These are phyloP conservation scores for Anadara kagoshimensis DNA, from an alignment of 1,140 invertebrate genomes.

Conservation along the genomic window DNA sequence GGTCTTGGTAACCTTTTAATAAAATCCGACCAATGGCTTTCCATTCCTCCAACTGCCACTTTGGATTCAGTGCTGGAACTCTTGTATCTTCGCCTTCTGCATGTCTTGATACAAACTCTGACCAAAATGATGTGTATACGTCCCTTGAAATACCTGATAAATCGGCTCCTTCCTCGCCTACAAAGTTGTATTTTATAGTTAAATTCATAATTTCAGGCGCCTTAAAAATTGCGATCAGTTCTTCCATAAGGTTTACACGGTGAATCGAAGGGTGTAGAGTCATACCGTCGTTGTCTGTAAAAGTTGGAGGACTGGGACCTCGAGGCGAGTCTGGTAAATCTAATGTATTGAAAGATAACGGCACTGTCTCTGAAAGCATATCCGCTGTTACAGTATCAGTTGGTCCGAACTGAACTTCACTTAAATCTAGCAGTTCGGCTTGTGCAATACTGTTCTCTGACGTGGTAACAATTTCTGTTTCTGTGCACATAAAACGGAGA, in stretches of 20 bases:
- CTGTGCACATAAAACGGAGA: no score
- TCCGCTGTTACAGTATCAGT: not conserved
- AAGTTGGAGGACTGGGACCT: not conserved
- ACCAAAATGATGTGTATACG: slow-evolving; percentile 18
- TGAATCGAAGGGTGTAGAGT: not conserved
- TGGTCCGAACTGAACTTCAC: no score
- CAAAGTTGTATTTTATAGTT: not conserved
- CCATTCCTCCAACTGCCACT: slow-evolving; percentile 20
- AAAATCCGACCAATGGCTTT: slow-evolving; percentile 24
- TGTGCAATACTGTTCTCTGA: no score
- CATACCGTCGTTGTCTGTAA: not conserved
- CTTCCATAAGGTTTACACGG: slow-evolving; percentile 2
- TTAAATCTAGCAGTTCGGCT: no score
- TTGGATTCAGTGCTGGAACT: slow-evolving; percentile 8
- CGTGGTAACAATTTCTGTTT: no score
- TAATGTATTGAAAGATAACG: no score
- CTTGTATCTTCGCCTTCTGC: slow-evolving; percentile 28
- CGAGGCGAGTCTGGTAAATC: not conserved
- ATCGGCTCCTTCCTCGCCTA: slow-evolving; percentile 18
- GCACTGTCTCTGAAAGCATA: not conserved
- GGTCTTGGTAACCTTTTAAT: slow-evolving; percentile 19
- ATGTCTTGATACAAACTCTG: slow-evolving; percentile 4
- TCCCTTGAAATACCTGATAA: slow-evolving; percentile 12
- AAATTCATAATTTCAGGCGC: not conserved
- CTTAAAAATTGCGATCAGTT: slow-evolving; percentile 7